A percentile compares a stretch with the other conserved stretches of the same genome.
These are phyloP conservation scores for Macroglossus sobrinus DNA, from an alignment of 2,113 vertebrate genomes.

Conservation along the genomic window DNA sequence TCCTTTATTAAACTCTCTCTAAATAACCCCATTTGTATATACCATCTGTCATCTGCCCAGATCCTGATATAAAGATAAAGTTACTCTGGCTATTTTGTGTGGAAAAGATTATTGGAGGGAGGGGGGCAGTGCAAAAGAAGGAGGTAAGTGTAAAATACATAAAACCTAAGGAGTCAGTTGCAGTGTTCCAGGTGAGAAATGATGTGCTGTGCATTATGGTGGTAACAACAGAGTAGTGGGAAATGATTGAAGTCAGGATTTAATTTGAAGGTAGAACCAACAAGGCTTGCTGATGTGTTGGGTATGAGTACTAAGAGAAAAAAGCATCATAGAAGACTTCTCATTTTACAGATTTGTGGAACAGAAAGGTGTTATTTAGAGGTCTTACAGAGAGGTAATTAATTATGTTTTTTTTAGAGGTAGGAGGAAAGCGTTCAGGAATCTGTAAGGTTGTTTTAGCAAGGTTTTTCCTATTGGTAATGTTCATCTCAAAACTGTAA, in stretches of 20 bases:
- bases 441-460: slow-evolving; percentile 17
- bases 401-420: background rate
- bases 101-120: background rate
- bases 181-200: background rate
- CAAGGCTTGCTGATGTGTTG: background rate
- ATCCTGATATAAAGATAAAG: background rate
- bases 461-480: background rate
- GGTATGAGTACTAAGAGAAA: background rate
- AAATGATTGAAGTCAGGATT: background rate
- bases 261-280: background rate
- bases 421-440: background rate
- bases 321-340: background rate
- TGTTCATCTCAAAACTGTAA: background rate
- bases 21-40: background rate
- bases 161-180: background rate
- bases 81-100: background rate
- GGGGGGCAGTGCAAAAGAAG: background rate
- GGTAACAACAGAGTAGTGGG: background rate
- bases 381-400: background rate
- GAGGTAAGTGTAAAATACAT: background rate
- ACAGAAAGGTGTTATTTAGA: slow-evolving; percentile 22
- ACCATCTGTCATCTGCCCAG: background rate
- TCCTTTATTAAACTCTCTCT: background rate
- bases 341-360: background rate
- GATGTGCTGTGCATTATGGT: fast-evolving